Evolutionary conservation across 2,888 invertebrate species (phyloP).

Genomic region (Eupithecia subumbrata): DNA sequence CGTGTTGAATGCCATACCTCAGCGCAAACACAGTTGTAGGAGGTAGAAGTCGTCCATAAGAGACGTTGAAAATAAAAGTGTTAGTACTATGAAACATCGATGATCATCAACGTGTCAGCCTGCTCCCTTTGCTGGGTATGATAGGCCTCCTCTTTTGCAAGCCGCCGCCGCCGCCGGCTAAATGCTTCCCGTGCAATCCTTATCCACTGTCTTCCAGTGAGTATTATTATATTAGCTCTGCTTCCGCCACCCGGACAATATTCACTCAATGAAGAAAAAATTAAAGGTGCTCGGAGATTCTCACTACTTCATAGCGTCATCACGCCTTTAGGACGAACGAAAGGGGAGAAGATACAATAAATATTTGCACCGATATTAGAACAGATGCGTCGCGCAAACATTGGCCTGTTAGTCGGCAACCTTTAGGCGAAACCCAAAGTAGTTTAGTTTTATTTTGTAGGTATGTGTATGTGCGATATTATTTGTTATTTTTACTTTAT

Average conservation of each 20-base stretch:
- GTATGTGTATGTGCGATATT: too few relatives aligned
- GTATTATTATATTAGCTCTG: too few relatives aligned
- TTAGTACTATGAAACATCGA: too few relatives aligned
- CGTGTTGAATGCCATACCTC: too few relatives aligned
- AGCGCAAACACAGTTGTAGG: too few relatives aligned
- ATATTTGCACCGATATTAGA: slow-evolving; percentile 69
- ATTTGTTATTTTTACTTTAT: too few relatives aligned
- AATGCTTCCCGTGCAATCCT: neutral
- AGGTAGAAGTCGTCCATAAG: too few relatives aligned
- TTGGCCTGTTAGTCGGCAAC: neutral
- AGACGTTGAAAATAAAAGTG: too few relatives aligned
- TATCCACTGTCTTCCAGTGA: neutral
- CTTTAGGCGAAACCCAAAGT: neutral
- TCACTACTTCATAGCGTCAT: slow-evolving; percentile 35
- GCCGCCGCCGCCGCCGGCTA: too few relatives aligned
- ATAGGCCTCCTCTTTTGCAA: too few relatives aligned
- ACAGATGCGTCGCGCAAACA: slow-evolving; percentile 65
- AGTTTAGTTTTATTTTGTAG: neutral
- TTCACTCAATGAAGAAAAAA: neutral
- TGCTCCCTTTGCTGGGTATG: too few relatives aligned
- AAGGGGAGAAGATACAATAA: slow-evolving; percentile 53
- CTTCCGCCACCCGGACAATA: neutral
- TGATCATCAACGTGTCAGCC: too few relatives aligned
- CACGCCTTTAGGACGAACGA: slow-evolving; percentile 31
- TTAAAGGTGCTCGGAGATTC: neutral